A percentile compares a stretch with the other conserved stretches of the same genome.
Conservation (phyloP, 23 tunicate genomes). For the Trididemnum miniatum region DNA sequence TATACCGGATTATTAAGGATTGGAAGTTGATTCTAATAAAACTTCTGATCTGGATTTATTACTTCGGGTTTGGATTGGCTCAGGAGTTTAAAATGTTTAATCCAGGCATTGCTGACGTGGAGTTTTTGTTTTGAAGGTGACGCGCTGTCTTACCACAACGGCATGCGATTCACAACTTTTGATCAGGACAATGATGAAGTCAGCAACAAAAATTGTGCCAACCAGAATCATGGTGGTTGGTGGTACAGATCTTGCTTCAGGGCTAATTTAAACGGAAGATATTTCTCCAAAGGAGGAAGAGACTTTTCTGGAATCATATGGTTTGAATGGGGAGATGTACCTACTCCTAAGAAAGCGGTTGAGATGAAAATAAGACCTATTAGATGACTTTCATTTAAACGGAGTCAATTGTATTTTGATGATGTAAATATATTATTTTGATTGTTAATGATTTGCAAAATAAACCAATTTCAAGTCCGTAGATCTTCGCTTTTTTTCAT, state of each 20-base stretch:
- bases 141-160: neutral
- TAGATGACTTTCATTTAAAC: too few species aligned
- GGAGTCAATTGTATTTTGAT: too few species aligned
- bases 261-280: constrained; percentile 9
- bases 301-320: constrained; percentile 9
- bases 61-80: too few species aligned
- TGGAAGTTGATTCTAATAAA: too few species aligned
- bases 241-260: constrained; percentile 4
- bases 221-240: constrained; percentile 11
- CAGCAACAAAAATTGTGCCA: neutral
- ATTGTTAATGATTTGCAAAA: too few species aligned
- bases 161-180: constrained; percentile 11
- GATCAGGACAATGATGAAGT: constrained; percentile 12
- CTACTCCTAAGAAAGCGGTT: neutral
- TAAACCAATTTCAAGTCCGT: too few species aligned
- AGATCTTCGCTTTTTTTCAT: too few species aligned
- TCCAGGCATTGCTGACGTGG: too few species aligned
- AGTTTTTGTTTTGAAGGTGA: neutral
- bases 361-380: constrained; percentile 10
- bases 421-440: too few species aligned
- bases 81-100: too few species aligned
- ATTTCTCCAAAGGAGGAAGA: neutral
- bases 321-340: constrained; percentile 11
- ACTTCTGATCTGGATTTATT: too few species aligned
- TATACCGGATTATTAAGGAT: too few species aligned